Conservation (phyloP, 1,140 invertebrate species). For the Drosophila quadrilineata region DNA sequence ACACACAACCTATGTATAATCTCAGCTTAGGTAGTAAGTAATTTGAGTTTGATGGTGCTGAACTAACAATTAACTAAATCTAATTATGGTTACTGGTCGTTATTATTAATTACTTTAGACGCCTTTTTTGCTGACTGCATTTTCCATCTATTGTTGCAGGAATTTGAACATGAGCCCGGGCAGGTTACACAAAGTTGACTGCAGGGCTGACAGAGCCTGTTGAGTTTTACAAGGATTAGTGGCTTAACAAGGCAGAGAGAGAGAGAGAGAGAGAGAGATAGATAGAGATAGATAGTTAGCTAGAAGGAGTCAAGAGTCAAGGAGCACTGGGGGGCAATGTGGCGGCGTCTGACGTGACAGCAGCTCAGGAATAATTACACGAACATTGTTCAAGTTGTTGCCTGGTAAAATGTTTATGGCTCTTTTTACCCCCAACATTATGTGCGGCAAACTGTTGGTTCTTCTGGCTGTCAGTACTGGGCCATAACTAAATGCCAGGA, state of each 20-base stretch:
- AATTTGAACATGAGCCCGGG: not conserved
- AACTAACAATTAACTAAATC: conserved; percentile 15
- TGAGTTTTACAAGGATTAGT: conserved; percentile 18
- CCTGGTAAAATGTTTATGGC: conserved; percentile 50
- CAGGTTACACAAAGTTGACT: conserved; percentile 5
- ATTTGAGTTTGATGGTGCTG: not conserved
- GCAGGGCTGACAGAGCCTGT: conserved; percentile 5
- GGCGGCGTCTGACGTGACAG: conserved; percentile 23
- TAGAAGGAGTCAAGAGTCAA: conserved; percentile 13
- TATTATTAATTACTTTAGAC: conserved; percentile 33
- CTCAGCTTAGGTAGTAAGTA: not conserved
- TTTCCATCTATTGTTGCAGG: conserved; percentile 27
- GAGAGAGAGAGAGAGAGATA: not conserved
- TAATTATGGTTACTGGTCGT: conserved; percentile 17
- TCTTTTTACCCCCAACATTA: conserved; percentile 49
- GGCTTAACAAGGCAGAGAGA: not conserved
- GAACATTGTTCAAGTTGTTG: conserved; percentile 48
- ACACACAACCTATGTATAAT: no score
- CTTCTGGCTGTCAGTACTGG: conserved; percentile 26
- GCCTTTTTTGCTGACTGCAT: conserved; percentile 25
- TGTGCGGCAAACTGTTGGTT: conserved; percentile 6
- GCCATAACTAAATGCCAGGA: conserved; percentile 37
- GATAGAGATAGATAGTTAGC: not conserved
- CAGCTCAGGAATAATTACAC: conserved; percentile 58
- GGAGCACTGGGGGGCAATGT: not conserved